These are phyloP conservation scores for Lepidurus couesii DNA, from an alignment of 1,140 invertebrate genomes.

Conservation along the genomic window DNA sequence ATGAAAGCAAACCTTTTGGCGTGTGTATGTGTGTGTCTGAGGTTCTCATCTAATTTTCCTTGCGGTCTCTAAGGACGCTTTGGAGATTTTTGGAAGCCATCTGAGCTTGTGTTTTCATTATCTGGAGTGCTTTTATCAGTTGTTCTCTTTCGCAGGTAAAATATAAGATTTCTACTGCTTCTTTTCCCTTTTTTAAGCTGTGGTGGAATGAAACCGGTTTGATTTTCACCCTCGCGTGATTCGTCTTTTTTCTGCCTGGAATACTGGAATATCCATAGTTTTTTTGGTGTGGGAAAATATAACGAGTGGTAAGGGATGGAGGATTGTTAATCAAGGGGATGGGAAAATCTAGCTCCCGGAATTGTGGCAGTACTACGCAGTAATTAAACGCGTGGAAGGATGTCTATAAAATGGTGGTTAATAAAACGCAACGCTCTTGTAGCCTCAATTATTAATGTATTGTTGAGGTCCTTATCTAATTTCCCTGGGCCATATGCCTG, in stretches of 20 bases:
- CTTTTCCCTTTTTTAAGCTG: background rate
- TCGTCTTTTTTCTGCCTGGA: too few relatives aligned
- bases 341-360: too few relatives aligned
- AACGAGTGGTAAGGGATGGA: too few relatives aligned
- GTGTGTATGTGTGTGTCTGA: background rate
- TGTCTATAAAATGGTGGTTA: background rate
- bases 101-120: background rate
- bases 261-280: too few relatives aligned
- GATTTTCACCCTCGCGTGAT: too few relatives aligned
- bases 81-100: background rate
- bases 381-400: background rate
- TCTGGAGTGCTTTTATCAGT: background rate
- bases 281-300: too few relatives aligned
- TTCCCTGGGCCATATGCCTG: background rate
- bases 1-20: background rate
- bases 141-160: background rate
- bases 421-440: background rate
- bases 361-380: too few relatives aligned
- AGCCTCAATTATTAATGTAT: background rate
- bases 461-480: background rate
- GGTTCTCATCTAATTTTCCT: constrained; percentile 9
- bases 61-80: background rate
- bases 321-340: too few relatives aligned
- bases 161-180: background rate
- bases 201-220: background rate